Conservation (phyloP, 2,113 vertebrate genomes). For the Ammodytes dubius region DNA sequence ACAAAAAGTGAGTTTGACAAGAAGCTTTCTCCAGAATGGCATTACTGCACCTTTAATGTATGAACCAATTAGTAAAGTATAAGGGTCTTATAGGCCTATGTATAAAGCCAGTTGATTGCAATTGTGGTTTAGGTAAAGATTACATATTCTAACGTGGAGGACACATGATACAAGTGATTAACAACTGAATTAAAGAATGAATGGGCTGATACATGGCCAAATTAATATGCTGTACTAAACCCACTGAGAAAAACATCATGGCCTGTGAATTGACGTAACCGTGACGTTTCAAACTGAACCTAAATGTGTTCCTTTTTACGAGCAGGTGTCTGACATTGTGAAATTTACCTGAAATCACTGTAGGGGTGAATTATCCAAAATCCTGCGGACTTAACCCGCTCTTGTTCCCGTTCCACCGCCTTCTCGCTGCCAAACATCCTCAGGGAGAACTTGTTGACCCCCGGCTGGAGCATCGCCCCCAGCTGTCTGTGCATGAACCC, state of each 20-base stretch:
- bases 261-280: conserved; percentile 27
- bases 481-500: conserved; percentile 99
- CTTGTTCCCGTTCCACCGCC: conserved; percentile 97
- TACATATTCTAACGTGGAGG: neutral
- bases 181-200: conserved; percentile 10
- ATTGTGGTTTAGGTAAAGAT: neutral
- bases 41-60: neutral
- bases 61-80: neutral
- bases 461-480: conserved; percentile 97
- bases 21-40: too few species aligned
- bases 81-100: neutral
- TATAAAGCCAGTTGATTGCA: neutral
- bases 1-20: too few species aligned
- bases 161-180: neutral
- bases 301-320: conserved; percentile 4
- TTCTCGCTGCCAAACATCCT: conserved; percentile 99
- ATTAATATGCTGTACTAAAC: conserved; percentile 7
- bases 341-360: conserved; percentile 98
- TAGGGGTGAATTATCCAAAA: conserved; percentile 99
- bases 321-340: conserved; percentile 7
- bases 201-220: conserved; percentile 5
- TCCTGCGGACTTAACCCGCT: conserved; percentile 97
- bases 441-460: conserved; percentile 99
- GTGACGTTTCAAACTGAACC: conserved; percentile 24
- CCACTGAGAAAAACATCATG: conserved; percentile 45